Evolutionary conservation across 2,888 invertebrate genomes (phyloP), one percentile per base, ranked within the genome.

Genomic region (Tetramorium bicarinatum): DNA sequence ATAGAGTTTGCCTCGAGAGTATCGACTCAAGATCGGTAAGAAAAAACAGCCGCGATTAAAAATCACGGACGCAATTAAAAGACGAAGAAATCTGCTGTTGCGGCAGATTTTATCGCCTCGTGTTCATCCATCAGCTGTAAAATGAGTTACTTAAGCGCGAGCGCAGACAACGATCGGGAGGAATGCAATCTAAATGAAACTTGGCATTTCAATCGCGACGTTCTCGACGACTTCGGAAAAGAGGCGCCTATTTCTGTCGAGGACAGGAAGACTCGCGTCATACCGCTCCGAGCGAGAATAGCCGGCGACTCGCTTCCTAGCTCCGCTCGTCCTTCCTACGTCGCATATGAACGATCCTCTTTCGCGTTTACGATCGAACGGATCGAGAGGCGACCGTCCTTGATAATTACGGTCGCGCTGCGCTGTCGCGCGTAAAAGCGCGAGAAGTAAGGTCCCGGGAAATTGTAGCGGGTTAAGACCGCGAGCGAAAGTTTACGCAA

Each of bases 381-480:
- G 34, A 59, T 49, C 71, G 59, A 61, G 79, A 49, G 59, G 72
- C 79, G 56, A 79, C 47, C 79, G 79, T 80, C 79, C 79, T 80
- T 80, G 79, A n/a, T 67, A 67, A 77, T 77, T 77, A 77, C 67
- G 54, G 15, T 79, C 71, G 79, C 54, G 52, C 56, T 47, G 79
- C 54, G 52, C 56, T 47, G 59, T 34, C 56, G 79, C 47, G 56
- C 29, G 29, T 11, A 56, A 9, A 71, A 25, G 38, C 38, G 59
- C 47, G 25, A 29, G 18, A 8, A 47, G 47, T 56, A 47, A 56
- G 29, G 29, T 21, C 41, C 18, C 76, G 59, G 2, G 21, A 29
- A 80, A 80, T 47, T 47, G 71, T 80, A 59, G 34, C 71, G 71
- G 18, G 34, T 47, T 21, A 47, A 38, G 13, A 41, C 44, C 15